A percentile compares a stretch with the other conserved stretches of the same genome.
phyloP scores from a whole-genome alignment of 2,797 vertebrate genomes.

The Epinephelus malabaricus region DNA sequence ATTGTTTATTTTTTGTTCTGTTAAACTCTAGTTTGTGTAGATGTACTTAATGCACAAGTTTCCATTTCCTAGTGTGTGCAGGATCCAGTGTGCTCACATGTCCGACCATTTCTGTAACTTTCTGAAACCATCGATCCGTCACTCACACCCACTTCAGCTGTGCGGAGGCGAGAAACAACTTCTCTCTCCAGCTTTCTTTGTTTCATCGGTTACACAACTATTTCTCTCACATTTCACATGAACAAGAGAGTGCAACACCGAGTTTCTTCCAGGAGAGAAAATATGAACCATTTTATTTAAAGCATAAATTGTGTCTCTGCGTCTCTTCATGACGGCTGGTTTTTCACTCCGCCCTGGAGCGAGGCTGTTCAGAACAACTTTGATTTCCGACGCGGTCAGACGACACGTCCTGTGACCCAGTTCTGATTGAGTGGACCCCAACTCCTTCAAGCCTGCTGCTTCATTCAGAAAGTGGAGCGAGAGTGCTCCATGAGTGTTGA shows the following conservation, averaged over 20 bases:
- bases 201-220: background rate
- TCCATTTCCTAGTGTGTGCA: background rate
- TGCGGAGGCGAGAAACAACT: background rate
- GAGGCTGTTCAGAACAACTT: background rate
- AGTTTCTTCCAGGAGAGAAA: background rate
- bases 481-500: background rate
- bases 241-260: background rate
- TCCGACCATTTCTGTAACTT: background rate
- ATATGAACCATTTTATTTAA: background rate
- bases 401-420: background rate
- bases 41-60: constrained; percentile 2
- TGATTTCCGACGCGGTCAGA: background rate
- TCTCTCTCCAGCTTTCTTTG: background rate
- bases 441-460: background rate
- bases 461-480: background rate
- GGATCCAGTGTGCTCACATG: background rate
- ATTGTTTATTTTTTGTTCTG: background rate
- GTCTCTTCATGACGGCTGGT: background rate
- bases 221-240: background rate
- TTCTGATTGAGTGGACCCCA: background rate
- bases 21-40: background rate
- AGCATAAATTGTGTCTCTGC: background rate
- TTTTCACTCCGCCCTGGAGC: background rate
- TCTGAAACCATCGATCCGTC: background rate
- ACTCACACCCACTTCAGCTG: background rate